Evolutionary conservation across 2,888 invertebrate genomes (phyloP).

Genomic region (Pheosia gnoma): DNA sequence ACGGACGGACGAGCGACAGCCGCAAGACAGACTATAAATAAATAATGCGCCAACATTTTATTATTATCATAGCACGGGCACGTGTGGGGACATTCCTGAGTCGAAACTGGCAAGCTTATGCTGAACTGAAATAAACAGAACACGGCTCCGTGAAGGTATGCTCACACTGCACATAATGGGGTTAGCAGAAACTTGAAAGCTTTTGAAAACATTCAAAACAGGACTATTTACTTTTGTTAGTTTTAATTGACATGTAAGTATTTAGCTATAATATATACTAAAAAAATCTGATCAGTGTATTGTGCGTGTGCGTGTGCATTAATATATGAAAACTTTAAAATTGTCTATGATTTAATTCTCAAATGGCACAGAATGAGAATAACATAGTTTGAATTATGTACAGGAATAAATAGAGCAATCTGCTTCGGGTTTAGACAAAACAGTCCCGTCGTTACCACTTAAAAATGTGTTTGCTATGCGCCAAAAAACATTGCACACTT

Average conservation of each 20-base stretch:
- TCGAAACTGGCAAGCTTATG: constrained; percentile 65
- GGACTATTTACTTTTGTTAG: too few species aligned
- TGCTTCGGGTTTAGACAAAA: not conserved
- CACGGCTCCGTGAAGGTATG: constrained; percentile 35
- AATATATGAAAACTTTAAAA: not conserved
- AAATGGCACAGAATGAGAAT: too few species aligned
- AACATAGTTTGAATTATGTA: not conserved
- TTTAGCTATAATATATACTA: too few species aligned
- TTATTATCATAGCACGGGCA: constrained; percentile 81
- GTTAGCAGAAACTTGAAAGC: constrained; percentile 1
- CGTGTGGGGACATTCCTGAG: constrained; percentile 78
- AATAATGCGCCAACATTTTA: constrained; percentile 84
- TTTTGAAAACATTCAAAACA: not conserved
- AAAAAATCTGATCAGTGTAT: too few species aligned
- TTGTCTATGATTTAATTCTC: not conserved
- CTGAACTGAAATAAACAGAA: constrained; percentile 63
- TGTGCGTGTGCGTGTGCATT: too few species aligned
- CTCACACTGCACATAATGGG: constrained; percentile 28
- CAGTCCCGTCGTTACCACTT: not conserved
- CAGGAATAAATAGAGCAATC: not conserved
- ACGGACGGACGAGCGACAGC: constrained; percentile 82
- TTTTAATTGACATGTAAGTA: too few species aligned
- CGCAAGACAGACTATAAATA: constrained; percentile 82
- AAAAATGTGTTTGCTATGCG: not conserved
- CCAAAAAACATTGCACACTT: not conserved